Evolutionary conservation across 1,140 invertebrate genomes (phyloP), one percentile per base, ranked within the genome.

Genomic region (Drosophila subobscura): DNA sequence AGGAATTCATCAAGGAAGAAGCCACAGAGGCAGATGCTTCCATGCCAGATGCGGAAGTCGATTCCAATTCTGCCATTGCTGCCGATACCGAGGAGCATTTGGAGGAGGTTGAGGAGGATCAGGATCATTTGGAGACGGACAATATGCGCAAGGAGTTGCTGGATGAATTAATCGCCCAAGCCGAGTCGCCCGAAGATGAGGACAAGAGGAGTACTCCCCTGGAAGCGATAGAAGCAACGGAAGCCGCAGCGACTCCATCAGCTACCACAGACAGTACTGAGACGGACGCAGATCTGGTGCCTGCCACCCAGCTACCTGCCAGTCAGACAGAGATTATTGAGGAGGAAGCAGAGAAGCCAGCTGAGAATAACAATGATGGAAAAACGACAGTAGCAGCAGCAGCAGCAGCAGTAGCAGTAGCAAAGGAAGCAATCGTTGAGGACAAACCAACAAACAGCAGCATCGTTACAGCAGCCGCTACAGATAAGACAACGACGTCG

Each of bases 151-250:
- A 79, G 47, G 67, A 60, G 23, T 58, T 88, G n/a, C 50, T 88
- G 3, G 83, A 88, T 49, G 84, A 88, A 20, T 50, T 88, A 8
- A 88, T 88, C 40, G 84, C 78, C 12, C 75, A 79, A 41, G 72
- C 75, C 0, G 75, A 79, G 10, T 70, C 68, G 12, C 49, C 64
- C 3, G 53, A 70, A 23, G 51, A 58, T 12, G 72, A 49, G 5
- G 57, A 41, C 29, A 45, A 46, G 33, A 29, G 46, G 41, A 25
- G n/a, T 29, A 37, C 10, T 14, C 46, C 29, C 8, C 8, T 27
- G 6, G 49, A 37, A n/a, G 33, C 41, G 16, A 12, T 4, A 8
- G 25, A 58, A 16, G 14, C 51, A 20, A 23, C 53, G 2, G 56
- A 58, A 23, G 10, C 23, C 23, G 44, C 37, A 6, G 37, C 22